Evolutionary conservation across 2,888 invertebrate genomes (phyloP).

Genomic region (Caenorhabditis imperialis): DNA sequence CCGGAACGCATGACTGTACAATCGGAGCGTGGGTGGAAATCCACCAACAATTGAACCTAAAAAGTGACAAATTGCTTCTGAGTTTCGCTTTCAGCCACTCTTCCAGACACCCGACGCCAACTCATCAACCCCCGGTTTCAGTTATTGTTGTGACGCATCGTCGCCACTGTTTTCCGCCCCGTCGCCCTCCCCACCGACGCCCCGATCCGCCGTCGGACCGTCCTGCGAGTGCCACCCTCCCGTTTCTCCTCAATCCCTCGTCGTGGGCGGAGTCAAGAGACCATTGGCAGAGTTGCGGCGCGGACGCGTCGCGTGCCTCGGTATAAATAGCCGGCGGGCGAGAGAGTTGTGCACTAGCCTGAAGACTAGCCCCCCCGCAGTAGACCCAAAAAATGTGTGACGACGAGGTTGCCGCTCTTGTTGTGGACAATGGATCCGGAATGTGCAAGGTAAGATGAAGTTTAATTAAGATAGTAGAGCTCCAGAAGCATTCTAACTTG

Average conservation of each 20-base stretch:
- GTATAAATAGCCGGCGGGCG: conserved; percentile 47
- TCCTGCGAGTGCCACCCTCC: conserved; percentile 27
- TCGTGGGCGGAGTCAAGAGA: conserved; percentile 49
- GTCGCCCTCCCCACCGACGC: not conserved
- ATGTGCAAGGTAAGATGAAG: conserved; percentile 82
- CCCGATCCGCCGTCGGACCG: conserved; percentile 10
- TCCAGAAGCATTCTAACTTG: not conserved
- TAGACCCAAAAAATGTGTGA: conserved; percentile 62
- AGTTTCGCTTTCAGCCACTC: too few species aligned
- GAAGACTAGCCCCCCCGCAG: conserved; percentile 33
- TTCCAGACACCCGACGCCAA: too few species aligned
- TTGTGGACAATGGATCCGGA: conserved; percentile 77
- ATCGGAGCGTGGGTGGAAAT: too few species aligned
- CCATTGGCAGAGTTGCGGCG: conserved; percentile 52
- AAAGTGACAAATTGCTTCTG: too few species aligned
- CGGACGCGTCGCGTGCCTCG: conserved; percentile 52
- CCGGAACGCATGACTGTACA: not conserved
- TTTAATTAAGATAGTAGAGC: conserved; percentile 1
- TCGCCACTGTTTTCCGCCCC: not conserved
- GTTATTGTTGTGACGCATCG: not conserved
- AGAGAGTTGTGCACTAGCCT: conserved; percentile 33
- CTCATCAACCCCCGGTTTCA: too few species aligned
- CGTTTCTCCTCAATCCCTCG: conserved; percentile 31
- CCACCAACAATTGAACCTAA: too few species aligned
- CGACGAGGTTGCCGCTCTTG: conserved; percentile 71